Percentiles rank a stretch among this genome's conserved stretches.
Conservation (phyloP, 2,888 invertebrate genomes). For the Anodontia alba region DNA sequence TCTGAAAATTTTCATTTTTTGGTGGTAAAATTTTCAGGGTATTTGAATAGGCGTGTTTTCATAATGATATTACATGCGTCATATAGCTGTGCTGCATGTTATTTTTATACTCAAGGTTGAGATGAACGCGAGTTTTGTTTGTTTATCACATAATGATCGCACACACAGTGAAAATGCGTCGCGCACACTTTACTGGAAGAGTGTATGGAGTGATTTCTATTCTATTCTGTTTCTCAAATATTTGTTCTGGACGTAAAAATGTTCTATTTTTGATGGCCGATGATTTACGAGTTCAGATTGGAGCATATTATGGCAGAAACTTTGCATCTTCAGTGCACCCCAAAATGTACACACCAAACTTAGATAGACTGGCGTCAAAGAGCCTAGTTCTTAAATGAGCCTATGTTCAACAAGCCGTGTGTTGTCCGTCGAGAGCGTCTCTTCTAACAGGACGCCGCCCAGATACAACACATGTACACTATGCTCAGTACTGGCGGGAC, state of each 20-base stretch:
- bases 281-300: conserved; percentile 65
- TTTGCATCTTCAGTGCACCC: conserved; percentile 62
- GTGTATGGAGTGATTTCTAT: too few relatives aligned
- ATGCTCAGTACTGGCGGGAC: conserved; percentile 53
- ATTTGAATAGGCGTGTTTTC: too few relatives aligned
- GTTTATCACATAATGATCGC: too few relatives aligned
- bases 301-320: conserved; percentile 48
- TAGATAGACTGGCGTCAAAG: conserved; percentile 65
- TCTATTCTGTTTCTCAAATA: not conserved
- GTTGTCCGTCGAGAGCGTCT: conserved; percentile 61
- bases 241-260: conserved; percentile 29
- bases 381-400: conserved; percentile 64
- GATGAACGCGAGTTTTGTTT: too few relatives aligned
- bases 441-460: conserved; percentile 62
- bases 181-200: too few relatives aligned
- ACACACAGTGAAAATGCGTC: too few relatives aligned
- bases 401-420: conserved; percentile 61
- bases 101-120: too few relatives aligned
- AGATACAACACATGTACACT: conserved; percentile 61
- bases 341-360: conserved; percentile 67
- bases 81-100: too few relatives aligned
- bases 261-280: conserved; percentile 62
- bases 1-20: too few relatives aligned
- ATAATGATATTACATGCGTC: too few relatives aligned
- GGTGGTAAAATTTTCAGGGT: too few relatives aligned